Conservation (phyloP, 2,797 vertebrate species). For the Lepidocolaptes lacrymiger region DNA sequence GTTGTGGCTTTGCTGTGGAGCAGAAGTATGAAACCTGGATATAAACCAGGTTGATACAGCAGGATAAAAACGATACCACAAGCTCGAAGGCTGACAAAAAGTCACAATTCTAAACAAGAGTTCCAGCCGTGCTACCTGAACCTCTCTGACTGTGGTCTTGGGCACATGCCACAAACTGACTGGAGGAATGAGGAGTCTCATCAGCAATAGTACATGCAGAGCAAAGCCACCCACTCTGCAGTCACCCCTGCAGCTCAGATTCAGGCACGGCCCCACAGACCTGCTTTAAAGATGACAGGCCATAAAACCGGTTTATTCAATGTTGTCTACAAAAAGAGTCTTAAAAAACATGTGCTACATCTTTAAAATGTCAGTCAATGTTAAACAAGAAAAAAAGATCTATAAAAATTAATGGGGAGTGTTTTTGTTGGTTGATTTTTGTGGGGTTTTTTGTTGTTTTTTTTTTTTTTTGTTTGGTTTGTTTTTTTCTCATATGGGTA, state of each 20-base stretch:
- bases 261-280: neutral
- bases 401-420: neutral
- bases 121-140: neutral
- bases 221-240: neutral
- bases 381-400: neutral
- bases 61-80: neutral
- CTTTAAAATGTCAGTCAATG: neutral
- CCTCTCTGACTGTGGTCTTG: neutral
- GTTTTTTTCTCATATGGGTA: neutral
- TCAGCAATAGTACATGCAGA: neutral
- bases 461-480: neutral
- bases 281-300: neutral
- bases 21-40: neutral
- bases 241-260: neutral
- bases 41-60: neutral
- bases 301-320: neutral
- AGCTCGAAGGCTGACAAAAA: neutral
- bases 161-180: neutral
- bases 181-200: neutral
- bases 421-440: neutral
- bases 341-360: fast-evolving
- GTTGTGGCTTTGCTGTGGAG: neutral
- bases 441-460: neutral
- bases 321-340: neutral
- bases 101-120: neutral